These are phyloP conservation scores for Choloepus didactylus DNA, from an alignment of 2,797 vertebrate species.

Conservation along the genomic window DNA sequence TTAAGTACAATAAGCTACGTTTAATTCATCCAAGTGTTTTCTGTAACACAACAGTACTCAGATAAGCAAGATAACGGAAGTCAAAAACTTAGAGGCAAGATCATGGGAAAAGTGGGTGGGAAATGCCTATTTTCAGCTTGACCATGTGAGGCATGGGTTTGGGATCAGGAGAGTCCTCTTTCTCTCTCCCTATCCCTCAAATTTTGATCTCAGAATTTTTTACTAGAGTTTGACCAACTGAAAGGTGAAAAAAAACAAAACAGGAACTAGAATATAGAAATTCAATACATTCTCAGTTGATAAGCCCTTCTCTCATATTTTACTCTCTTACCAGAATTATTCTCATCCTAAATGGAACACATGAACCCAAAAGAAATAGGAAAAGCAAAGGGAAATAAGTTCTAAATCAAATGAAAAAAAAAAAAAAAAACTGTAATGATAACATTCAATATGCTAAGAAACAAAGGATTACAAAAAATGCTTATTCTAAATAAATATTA, in stretches of 20 bases:
- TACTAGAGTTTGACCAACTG: not conserved
- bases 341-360: not conserved
- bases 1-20: not conserved
- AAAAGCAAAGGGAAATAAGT: not conserved
- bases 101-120: not conserved
- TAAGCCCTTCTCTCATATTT: not conserved
- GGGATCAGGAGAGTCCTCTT: not conserved
- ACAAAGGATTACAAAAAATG: not conserved
- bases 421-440: not conserved
- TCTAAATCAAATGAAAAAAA: not conserved
- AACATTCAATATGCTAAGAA: slow-evolving; percentile 29
- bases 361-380: not conserved
- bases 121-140: not conserved
- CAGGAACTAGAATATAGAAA: not conserved
- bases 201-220: not conserved
- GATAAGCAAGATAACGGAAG: not conserved
- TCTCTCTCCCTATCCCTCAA: not conserved
- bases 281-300: not conserved
- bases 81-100: not conserved
- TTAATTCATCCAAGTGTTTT: not conserved
- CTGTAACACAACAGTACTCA: not conserved
- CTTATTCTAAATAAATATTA: not conserved
- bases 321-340: not conserved
- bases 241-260: not conserved
- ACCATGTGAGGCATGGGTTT: not conserved